phyloP scores from a whole-genome alignment of 2,888 invertebrate genomes.

The Cecidostiba fungosa region DNA sequence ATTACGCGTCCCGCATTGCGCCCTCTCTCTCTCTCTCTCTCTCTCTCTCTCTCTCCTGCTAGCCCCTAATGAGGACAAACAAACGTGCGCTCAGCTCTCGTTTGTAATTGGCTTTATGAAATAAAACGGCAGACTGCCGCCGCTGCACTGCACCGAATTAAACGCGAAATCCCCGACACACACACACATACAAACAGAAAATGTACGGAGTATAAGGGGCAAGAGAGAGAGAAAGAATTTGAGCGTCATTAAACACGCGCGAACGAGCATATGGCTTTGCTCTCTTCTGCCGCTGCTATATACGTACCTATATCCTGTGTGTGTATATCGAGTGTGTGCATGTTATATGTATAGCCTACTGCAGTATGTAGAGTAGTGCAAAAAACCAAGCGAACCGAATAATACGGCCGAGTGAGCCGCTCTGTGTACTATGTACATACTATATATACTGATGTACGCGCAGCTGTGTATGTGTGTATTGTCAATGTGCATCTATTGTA shows the following conservation, averaged over 20 bases:
- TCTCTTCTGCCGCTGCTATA: neutral
- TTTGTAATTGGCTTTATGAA: constrained; percentile 61
- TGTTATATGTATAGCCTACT: neutral
- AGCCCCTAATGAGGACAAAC: constrained; percentile 58
- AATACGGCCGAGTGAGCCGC: constrained; percentile 17
- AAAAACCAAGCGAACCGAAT: constrained; percentile 35
- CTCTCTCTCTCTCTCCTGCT: neutral
- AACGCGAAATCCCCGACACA: constrained; percentile 36
- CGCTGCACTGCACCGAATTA: constrained; percentile 21
- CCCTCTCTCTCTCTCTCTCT: neutral
- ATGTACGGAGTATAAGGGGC: neutral
- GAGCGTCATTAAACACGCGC: constrained; percentile 40
- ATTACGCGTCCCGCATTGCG: constrained; percentile 45
- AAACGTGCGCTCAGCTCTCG: constrained; percentile 26
- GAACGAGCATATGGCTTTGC: constrained; percentile 11
- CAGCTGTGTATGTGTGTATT: too few relatives aligned
- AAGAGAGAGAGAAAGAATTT: neutral
- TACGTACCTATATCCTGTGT: neutral
- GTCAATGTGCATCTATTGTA: too few relatives aligned
- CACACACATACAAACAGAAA: neutral
- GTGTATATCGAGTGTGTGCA: neutral
- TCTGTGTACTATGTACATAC: neutral
- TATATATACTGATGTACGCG: too few relatives aligned
- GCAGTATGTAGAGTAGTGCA: neutral
- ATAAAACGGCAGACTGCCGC: constrained; percentile 44